Percentiles rank a stretch among this genome's conserved stretches.
Conservation (phyloP, 2,797 vertebrate species). For the Protosalanx chinensis region DNA sequence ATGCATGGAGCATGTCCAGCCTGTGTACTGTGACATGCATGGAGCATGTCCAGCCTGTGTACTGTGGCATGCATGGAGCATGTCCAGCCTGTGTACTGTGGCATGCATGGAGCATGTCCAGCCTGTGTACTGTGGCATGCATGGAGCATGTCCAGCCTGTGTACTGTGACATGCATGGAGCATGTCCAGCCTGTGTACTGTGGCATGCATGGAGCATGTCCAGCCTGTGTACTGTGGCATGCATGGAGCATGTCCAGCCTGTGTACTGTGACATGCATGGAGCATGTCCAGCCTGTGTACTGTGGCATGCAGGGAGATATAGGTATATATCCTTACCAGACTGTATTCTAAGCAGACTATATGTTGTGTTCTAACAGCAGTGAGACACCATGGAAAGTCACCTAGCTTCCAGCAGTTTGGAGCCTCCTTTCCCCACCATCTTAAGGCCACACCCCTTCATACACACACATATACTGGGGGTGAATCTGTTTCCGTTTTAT, state of each 20-base stretch:
- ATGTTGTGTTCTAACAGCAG: constrained; percentile 74
- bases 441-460: no score
- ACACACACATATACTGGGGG: no score
- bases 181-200: not conserved
- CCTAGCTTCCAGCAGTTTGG: constrained; percentile 74
- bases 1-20: no score
- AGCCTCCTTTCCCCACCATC: constrained; percentile 71
- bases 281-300: not conserved
- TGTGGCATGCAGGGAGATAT: not conserved
- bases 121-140: no score
- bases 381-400: constrained; percentile 74
- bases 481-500: no score
- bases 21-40: not conserved
- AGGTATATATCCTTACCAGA: constrained; percentile 28
- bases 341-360: constrained; percentile 69
- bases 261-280: no score
- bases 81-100: not conserved
- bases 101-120: not conserved
- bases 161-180: not conserved
- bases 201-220: no score
- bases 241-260: not conserved
- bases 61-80: no score
- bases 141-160: no score
- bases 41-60: not conserved
- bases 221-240: not conserved